Conservation (phyloP, 2,888 invertebrate genomes). For the Heteromyza rotundicornis region DNA sequence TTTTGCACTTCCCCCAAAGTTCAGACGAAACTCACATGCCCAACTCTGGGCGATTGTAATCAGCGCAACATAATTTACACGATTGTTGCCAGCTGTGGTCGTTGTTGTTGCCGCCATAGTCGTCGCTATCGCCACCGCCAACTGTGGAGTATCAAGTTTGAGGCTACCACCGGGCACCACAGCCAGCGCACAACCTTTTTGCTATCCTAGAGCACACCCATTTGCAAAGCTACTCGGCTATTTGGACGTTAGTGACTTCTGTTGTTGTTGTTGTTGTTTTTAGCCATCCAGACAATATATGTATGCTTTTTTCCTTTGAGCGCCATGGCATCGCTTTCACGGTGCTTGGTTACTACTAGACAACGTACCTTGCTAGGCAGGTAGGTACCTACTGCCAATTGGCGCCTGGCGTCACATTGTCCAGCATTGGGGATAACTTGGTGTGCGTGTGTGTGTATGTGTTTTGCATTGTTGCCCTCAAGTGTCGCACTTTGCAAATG, state of each 20-base stretch:
- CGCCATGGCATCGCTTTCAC: too few species aligned
- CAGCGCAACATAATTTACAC: conserved; percentile 49
- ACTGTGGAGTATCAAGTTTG: background rate
- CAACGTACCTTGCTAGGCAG: too few species aligned
- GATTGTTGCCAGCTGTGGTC: conserved; percentile 45
- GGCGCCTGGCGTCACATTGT: conserved; percentile 48
- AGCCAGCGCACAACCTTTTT: background rate
- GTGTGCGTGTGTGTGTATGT: background rate
- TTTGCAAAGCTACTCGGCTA: background rate
- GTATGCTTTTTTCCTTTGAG: too few species aligned
- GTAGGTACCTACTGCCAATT: conserved; percentile 33
- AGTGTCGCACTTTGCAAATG: conserved; percentile 32
- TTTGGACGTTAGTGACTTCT: too few species aligned
- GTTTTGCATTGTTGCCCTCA: conserved; percentile 16
- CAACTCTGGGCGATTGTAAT: conserved; percentile 37
- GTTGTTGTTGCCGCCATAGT: conserved; percentile 26
- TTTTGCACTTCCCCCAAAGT: conserved; percentile 1
- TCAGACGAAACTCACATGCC: conserved; percentile 15
- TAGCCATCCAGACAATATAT: too few species aligned
- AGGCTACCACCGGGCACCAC: background rate
- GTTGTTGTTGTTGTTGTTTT: too few species aligned
- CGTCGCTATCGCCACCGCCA: background rate
- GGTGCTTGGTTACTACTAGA: too few species aligned
- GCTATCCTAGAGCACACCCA: background rate
- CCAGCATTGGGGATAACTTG: conserved; percentile 36